Conservation (phyloP, 2,113 vertebrate species). For the Notothenia coriiceps region DNA sequence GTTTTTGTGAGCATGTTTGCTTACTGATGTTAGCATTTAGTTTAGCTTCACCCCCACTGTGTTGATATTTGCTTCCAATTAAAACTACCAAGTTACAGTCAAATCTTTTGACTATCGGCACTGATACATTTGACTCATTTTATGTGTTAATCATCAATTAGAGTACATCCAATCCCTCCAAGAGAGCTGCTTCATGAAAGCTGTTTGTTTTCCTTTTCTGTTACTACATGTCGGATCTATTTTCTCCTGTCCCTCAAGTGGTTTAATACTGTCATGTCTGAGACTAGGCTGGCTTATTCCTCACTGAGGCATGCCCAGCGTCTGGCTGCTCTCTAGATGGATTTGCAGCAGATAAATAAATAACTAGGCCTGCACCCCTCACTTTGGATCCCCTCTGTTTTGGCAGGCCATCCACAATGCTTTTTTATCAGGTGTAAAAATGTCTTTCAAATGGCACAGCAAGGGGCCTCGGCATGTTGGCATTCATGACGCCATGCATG, state of each 20-base stretch:
- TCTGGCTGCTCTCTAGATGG: conserved; percentile 72
- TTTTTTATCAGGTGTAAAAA: conserved; percentile 77
- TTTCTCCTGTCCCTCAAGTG: conserved; percentile 29
- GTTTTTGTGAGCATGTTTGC: neutral
- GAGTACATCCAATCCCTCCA: conserved; percentile 52
- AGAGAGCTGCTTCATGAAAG: conserved; percentile 30
- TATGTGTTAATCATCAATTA: conserved; percentile 18
- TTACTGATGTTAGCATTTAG: conserved; percentile 1
- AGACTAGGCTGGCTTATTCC: conserved; percentile 53
- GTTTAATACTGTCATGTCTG: conserved; percentile 67
- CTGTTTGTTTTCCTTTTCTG: conserved; percentile 30
- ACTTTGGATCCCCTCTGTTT: conserved; percentile 72
- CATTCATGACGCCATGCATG: conserved; percentile 53
- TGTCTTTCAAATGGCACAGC: conserved; percentile 74
- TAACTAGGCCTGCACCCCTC: conserved; percentile 73
- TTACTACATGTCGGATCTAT: conserved; percentile 34
- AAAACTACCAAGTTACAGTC: neutral
- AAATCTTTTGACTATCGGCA: neutral
- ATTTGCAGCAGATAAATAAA: conserved; percentile 76
- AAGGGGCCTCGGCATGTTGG: conserved; percentile 58
- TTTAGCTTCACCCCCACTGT: neutral
- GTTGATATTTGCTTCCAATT: neutral
- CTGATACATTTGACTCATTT: conserved; percentile 39
- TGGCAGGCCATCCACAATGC: conserved; percentile 69
- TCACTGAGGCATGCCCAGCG: conserved; percentile 66